A percentile compares a stretch with the other conserved stretches of the same genome.
Evolutionary conservation across 2,113 vertebrate genomes (phyloP).

Genomic region (Nipponia nippon): DNA sequence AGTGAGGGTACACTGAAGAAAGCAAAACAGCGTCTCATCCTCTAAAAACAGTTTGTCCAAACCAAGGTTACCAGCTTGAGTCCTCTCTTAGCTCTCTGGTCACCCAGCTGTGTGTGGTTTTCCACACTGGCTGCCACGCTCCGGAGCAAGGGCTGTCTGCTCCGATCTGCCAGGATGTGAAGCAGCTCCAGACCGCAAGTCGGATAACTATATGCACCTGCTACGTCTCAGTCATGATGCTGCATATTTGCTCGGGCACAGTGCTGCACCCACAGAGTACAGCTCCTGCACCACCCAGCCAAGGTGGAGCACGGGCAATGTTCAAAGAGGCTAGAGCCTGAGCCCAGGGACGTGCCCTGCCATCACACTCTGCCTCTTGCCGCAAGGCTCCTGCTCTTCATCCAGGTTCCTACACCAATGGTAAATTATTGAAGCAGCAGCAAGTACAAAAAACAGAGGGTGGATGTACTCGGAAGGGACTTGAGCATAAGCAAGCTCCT

Average conservation of each 20-base stretch:
- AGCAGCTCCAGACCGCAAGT: background rate
- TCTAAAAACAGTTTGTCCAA: background rate
- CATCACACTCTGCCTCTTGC: background rate
- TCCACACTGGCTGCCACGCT: background rate
- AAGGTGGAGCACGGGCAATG: rapidly evolving
- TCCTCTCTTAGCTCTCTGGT: background rate
- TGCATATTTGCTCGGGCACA: rapidly evolving
- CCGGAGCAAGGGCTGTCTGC: rapidly evolving
- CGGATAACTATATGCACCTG: background rate
- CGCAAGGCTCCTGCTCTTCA: background rate
- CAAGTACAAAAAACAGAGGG: background rate
- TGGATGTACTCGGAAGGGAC: background rate
- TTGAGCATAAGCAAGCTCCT: background rate
- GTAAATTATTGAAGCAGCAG: background rate
- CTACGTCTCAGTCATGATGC: rapidly evolving
- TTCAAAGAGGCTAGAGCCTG: background rate
- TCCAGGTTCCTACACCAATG: background rate
- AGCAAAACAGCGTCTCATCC: background rate
- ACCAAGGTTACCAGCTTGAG: background rate
- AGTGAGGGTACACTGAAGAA: background rate
- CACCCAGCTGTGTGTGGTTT: background rate
- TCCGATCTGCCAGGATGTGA: background rate
- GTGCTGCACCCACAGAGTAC: background rate
- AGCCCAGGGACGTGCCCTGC: background rate
- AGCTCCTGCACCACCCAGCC: background rate